Evolutionary conservation across 2,797 vertebrate species (phyloP), one percentile per base, ranked within the genome.

Genomic region (Manis crassicaudata): DNA sequence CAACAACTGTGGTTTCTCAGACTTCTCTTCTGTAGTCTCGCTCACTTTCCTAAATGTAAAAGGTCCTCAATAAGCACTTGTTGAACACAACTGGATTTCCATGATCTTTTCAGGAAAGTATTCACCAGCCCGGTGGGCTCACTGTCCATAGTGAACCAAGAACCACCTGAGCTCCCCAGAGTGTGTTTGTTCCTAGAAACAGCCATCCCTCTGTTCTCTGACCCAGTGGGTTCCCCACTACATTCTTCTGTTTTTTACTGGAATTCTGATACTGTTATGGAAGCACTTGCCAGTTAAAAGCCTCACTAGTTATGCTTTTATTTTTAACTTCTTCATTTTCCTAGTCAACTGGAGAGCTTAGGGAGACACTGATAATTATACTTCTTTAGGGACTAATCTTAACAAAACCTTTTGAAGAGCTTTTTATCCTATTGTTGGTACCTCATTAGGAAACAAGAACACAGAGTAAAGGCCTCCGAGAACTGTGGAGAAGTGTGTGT

Each of bases 191-290:
- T 75, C 46, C 32, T 58, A 12, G 11, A 60, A 29, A 56, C 16
- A 13, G 11, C 18, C 25, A 0, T 9, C 35, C n/a, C 16, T 68
- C 7, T 17, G 32, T 23, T 10, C 50, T 37, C 37, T 37, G 18
- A 32, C 37, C 3, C 13, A 7, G 5, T 0, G 50, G 62, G 0
- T 7, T 56, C 6, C 68, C 50, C 23, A 3, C 0, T 7, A 46
- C 17, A 27, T 62, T 77, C 81, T 75, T 85, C 9, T 77, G 3
- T 25, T 75, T 29, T 52, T 35, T 46, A 40, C 72, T 62, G 25
- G 54, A 84, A 85, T 35, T 83, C 77, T 60, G 16, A 32, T 37
- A n/a, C 12, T 13, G 25, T 62, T 88, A 85, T 76, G 29, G 58
- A 90, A 75, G 62, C 35, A 1, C 27, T 25, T 17, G 25, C 37